A percentile compares a stretch with the other conserved stretches of the same genome.
These are phyloP conservation scores for Anarrhichthys ocellatus DNA, from an alignment of 2,113 vertebrate genomes.

Conservation along the genomic window DNA sequence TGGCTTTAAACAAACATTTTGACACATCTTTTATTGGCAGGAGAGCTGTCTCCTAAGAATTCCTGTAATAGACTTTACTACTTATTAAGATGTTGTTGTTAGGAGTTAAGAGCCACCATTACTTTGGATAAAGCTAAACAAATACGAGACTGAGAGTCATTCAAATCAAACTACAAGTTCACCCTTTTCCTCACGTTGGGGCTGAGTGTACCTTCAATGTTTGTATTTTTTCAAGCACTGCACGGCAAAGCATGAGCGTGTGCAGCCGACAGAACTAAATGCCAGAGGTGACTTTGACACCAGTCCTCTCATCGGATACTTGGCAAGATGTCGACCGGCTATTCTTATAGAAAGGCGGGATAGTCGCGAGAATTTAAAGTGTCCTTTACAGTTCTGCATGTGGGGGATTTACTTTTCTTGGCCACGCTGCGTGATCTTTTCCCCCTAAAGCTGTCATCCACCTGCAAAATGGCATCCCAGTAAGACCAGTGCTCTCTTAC, in stretches of 20 bases:
- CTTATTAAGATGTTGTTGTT: neutral
- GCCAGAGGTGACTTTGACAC: constrained; percentile 39
- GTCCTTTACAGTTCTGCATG: constrained; percentile 29
- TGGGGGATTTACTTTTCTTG: constrained; percentile 52
- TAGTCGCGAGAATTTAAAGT: constrained; percentile 18
- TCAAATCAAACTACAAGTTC: neutral
- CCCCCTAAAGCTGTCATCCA: constrained; percentile 36
- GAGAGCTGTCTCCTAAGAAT: neutral
- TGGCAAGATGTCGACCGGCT: constrained; percentile 39
- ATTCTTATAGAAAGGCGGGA: constrained; percentile 13
- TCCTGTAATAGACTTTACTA: neutral
- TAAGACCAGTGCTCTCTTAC: constrained; percentile 26
- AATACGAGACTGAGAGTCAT: neutral
- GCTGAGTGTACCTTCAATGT: neutral
- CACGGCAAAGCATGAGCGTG: neutral
- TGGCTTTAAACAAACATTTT: too few species aligned
- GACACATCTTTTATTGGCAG: neutral
- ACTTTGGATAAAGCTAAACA: neutral
- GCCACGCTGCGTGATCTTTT: neutral
- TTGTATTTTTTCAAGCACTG: neutral
- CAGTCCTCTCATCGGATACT: constrained; percentile 41
- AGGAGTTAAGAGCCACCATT: too few species aligned
- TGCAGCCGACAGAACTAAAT: neutral
- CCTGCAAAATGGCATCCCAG: constrained; percentile 47
- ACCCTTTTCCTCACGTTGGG: neutral